A percentile compares a stretch with the other conserved stretches of the same genome.
phyloP scores from a whole-genome alignment of 2,888 invertebrate species.

The Amphipyra berbera region DNA sequence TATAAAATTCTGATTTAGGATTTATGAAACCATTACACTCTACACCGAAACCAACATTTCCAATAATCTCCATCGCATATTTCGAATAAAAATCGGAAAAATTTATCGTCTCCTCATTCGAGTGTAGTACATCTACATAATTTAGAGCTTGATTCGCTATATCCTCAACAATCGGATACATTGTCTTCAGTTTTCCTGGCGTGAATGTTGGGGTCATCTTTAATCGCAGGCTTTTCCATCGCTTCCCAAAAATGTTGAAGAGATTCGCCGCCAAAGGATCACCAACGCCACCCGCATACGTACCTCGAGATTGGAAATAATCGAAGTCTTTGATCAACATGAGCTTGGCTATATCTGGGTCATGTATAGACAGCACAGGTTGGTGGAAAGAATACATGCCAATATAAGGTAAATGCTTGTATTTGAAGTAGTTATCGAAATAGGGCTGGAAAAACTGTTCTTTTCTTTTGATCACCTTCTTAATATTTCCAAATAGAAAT shows the following conservation, averaged over 20 bases:
- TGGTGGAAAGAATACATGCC: slow-evolving; percentile 91
- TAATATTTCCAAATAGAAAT: slow-evolving; percentile 92
- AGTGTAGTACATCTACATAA: slow-evolving; percentile 74
- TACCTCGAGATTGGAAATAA: slow-evolving; percentile 91
- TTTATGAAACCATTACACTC: slow-evolving; percentile 90
- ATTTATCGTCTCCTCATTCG: slow-evolving; percentile 80
- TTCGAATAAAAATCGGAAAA: slow-evolving; percentile 89
- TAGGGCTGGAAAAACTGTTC: slow-evolving; percentile 91
- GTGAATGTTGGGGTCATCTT: slow-evolving; percentile 92
- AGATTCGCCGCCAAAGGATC: slow-evolving; percentile 91
- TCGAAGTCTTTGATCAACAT: slow-evolving; percentile 91
- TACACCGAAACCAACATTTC: slow-evolving; percentile 91
- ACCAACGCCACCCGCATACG: slow-evolving; percentile 90
- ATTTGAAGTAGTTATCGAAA: slow-evolving; percentile 89
- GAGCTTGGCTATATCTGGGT: slow-evolving; percentile 90
- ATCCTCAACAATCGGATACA: slow-evolving; percentile 90
- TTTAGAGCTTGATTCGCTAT: slow-evolving; percentile 88
- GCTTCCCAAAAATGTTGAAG: slow-evolving; percentile 88
- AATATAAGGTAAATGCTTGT: slow-evolving; percentile 85
- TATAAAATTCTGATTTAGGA: slow-evolving; percentile 87
- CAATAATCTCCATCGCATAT: slow-evolving; percentile 91
- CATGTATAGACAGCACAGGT: slow-evolving; percentile 91
- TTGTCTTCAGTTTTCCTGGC: slow-evolving; percentile 91
- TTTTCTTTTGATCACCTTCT: slow-evolving; percentile 86
- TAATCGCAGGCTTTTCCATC: slow-evolving; percentile 91